Evolutionary conservation across 2,113 vertebrate species (phyloP).

Genomic region (Pygoscelis adeliae): DNA sequence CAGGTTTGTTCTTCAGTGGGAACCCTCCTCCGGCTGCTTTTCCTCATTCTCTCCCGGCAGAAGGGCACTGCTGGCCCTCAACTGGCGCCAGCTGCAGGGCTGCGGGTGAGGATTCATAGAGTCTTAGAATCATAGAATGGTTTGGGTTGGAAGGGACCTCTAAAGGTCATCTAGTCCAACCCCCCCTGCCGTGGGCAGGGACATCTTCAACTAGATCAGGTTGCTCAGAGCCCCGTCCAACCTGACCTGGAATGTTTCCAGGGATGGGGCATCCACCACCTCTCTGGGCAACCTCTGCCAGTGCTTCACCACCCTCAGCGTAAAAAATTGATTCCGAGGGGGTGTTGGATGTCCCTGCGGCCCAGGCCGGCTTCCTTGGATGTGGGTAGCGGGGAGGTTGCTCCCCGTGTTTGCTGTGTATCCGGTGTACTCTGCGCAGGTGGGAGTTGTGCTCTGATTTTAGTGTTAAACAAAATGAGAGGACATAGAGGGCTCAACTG

Average conservation of each 20-base stretch:
- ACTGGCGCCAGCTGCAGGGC: not conserved
- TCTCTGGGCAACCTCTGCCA: not conserved
- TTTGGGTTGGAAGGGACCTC: not conserved
- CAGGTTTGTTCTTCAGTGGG: not conserved
- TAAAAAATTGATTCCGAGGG: not conserved
- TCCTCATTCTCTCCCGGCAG: not conserved
- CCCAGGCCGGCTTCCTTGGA: not conserved
- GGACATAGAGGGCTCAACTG: rapidly evolving
- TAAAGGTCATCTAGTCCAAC: not conserved
- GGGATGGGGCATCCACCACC: rapidly evolving
- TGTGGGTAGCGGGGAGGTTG: rapidly evolving
- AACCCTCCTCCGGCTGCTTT: rapidly evolving
- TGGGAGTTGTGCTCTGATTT: not conserved
- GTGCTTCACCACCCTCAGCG: not conserved
- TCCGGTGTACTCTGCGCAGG: rapidly evolving
- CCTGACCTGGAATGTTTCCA: not conserved
- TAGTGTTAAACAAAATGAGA: not conserved
- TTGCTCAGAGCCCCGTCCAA: rapidly evolving
- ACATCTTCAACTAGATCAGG: not conserved
- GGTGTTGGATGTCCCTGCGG: not conserved
- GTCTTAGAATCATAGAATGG: not conserved
- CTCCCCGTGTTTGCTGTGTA: not conserved
- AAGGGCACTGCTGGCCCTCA: not conserved
- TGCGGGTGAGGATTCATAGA: rapidly evolving
- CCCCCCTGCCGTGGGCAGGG: not conserved